Evolutionary conservation across 2,113 vertebrate genomes (phyloP).

Genomic region (Picathartes gymnocephalus): DNA sequence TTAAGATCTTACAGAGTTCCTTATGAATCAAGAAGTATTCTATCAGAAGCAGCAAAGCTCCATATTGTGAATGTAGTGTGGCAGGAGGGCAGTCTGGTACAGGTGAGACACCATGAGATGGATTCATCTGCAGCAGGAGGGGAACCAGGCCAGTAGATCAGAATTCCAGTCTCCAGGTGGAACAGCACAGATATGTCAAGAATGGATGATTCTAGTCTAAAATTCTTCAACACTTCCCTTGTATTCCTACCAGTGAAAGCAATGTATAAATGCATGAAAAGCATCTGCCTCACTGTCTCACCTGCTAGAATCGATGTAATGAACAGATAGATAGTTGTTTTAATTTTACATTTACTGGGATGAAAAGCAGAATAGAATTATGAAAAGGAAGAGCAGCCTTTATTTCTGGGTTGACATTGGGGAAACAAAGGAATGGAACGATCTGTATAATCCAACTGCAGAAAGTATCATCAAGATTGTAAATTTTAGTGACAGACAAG

Average conservation of each 20-base stretch:
- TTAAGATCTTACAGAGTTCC: not conserved
- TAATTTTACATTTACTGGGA: not conserved
- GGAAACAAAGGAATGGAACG: not conserved
- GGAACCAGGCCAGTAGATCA: not conserved
- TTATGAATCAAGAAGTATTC: not conserved
- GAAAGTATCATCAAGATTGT: not conserved
- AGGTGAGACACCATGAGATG: not conserved
- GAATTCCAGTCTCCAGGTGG: not conserved
- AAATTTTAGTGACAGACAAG: constrained; percentile 16
- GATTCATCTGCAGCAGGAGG: not conserved
- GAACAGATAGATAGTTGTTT: not conserved
- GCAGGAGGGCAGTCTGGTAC: not conserved
- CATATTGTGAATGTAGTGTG: not conserved
- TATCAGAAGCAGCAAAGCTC: not conserved
- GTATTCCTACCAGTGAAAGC: not conserved
- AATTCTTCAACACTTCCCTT: not conserved
- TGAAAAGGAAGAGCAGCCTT: not conserved
- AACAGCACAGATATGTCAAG: not conserved
- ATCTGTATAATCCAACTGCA: not conserved
- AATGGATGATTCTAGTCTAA: not conserved
- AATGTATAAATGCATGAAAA: not conserved
- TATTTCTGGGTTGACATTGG: not conserved
- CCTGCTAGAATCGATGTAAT: not conserved
- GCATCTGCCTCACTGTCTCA: not conserved
- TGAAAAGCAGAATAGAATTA: not conserved